These are phyloP conservation scores for Heteronetta atricapilla DNA, from an alignment of 2,113 vertebrate genomes.

Conservation along the genomic window DNA sequence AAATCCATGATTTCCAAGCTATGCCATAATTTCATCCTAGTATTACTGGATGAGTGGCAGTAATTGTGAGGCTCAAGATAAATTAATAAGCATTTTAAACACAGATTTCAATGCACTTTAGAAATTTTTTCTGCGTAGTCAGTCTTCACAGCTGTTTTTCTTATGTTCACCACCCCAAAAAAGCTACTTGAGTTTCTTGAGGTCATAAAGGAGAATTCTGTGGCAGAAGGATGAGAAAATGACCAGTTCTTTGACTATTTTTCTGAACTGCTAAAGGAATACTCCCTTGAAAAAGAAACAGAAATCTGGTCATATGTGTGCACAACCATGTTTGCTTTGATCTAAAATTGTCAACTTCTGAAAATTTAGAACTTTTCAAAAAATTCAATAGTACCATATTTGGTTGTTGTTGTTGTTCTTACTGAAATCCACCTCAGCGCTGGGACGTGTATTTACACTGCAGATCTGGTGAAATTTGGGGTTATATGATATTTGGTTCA, in stretches of 20 bases:
- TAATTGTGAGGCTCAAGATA: not conserved
- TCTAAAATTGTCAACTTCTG: not conserved
- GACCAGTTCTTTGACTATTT: not conserved
- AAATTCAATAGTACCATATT: not conserved
- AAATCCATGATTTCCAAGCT: not conserved
- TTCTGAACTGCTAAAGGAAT: not conserved
- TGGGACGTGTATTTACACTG: not conserved
- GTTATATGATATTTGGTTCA: not conserved
- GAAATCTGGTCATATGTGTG: not conserved
- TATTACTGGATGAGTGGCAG: not conserved
- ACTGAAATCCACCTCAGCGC: not conserved
- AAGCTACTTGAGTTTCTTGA: not conserved
- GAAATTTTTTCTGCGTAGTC: not conserved
- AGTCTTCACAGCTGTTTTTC: not conserved
- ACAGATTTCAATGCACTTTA: not conserved
- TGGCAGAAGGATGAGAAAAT: not conserved
- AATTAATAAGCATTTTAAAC: not conserved
- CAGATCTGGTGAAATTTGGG: not conserved
- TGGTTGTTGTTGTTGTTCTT: not conserved
- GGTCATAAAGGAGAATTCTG: not conserved
- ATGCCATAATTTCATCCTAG: not conserved
- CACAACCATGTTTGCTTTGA: not conserved
- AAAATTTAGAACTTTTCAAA: not conserved
- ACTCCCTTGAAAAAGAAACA: not conserved
- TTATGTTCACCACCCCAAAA: not conserved